Conservation (phyloP, 2,113 vertebrate species). For the Erythrocercus mccallii region DNA sequence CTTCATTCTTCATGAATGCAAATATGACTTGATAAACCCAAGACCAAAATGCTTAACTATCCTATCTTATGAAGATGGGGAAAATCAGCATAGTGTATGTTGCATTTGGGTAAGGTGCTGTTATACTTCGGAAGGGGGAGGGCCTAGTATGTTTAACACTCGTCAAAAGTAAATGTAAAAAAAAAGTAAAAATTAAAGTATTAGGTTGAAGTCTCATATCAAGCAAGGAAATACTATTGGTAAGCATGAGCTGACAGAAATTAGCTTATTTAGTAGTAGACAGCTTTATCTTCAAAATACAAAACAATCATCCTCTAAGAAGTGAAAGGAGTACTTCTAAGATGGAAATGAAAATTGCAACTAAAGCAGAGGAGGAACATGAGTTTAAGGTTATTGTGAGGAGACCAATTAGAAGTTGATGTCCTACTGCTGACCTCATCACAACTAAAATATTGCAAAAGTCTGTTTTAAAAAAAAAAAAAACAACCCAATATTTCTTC, state of each 20-base stretch:
- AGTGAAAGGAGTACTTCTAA: background rate
- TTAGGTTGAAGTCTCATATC: background rate
- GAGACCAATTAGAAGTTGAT: background rate
- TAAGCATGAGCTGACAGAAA: background rate
- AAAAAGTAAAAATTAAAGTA: background rate
- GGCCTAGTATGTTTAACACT: background rate
- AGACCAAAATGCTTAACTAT: background rate
- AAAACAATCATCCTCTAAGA: background rate
- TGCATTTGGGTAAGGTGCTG: background rate
- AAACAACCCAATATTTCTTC: background rate
- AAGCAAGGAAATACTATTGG: background rate
- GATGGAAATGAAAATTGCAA: background rate
- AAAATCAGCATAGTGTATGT: background rate
- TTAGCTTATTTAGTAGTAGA: background rate
- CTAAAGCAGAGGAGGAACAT: background rate
- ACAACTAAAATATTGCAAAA: background rate
- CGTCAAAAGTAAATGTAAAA: background rate
- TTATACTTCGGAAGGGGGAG: background rate
- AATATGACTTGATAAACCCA: background rate
- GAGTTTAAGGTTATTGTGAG: background rate
- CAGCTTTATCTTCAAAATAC: background rate
- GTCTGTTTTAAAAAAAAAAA: background rate
- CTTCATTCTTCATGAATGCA: background rate
- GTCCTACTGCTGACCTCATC: background rate
- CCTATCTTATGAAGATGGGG: background rate